These are phyloP conservation scores for Macrostomum cliftonense DNA, from an alignment of 2,888 invertebrate genomes.

Conservation along the genomic window DNA sequence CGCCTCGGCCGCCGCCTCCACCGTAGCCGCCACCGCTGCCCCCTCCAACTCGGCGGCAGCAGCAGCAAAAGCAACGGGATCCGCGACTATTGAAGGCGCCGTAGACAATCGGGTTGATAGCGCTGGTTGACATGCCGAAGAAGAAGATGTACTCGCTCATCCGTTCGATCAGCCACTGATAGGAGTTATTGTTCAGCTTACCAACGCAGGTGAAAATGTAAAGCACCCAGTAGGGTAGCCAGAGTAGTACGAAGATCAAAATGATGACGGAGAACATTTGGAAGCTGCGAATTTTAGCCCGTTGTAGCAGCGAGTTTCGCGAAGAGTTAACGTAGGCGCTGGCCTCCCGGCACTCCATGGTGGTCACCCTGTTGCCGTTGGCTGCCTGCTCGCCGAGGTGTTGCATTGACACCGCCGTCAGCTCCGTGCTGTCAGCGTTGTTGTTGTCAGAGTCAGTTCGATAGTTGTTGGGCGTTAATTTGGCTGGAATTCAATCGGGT, in stretches of 20 bases:
- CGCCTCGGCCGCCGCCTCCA: too few species aligned
- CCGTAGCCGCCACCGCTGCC: too few species aligned
- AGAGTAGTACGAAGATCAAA: constrained; percentile 58
- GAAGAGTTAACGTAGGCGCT: neutral
- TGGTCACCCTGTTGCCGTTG: too few species aligned
- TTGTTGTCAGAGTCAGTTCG: too few species aligned
- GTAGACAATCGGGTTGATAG: constrained; percentile 66
- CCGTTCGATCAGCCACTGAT: constrained; percentile 44
- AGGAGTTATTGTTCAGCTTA: neutral
- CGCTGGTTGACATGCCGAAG: constrained; percentile 66
- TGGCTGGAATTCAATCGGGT: too few species aligned
- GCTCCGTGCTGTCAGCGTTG: too few species aligned
- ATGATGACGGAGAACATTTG: constrained; percentile 64
- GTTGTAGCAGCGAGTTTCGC: constrained; percentile 27
- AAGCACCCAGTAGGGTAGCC: constrained; percentile 67
- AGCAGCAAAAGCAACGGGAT: neutral
- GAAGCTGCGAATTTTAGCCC: constrained; percentile 31
- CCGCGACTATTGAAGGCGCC: constrained; percentile 48
- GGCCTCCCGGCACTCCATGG: too few species aligned
- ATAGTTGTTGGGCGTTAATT: too few species aligned
- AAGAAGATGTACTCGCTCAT: constrained; percentile 56
- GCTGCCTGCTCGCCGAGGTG: too few species aligned
- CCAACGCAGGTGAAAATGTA: constrained; percentile 44
- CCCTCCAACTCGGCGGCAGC: neutral
- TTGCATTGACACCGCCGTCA: too few species aligned